These are phyloP conservation scores for Actinopyga echinites DNA, from an alignment of 53 echinoderm and acorn worm genomes.

Conservation along the genomic window DNA sequence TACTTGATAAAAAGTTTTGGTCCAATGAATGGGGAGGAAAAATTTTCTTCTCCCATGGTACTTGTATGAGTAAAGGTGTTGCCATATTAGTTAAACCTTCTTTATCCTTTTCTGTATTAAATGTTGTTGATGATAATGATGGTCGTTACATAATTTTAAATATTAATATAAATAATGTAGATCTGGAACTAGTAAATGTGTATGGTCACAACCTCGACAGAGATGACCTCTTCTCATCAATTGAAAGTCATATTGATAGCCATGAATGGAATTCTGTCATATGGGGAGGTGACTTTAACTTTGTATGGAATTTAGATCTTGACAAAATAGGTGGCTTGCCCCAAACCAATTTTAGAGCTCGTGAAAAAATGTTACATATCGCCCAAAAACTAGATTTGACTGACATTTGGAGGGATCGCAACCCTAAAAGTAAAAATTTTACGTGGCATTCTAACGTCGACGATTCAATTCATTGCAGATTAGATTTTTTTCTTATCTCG, in stretches of 20 bases:
- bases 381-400: neutral
- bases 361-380: neutral
- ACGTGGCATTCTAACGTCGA: too few species aligned
- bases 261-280: too few species aligned
- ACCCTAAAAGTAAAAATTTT: slow-evolving; percentile 12
- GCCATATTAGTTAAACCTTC: slow-evolving; percentile 39
- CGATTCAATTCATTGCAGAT: too few species aligned
- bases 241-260: neutral
- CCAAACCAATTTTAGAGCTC: neutral
- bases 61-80: slow-evolving; percentile 39
- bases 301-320: slow-evolving; percentile 14
- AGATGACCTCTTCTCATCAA: neutral
- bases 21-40: slow-evolving; percentile 50
- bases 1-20: slow-evolving; percentile 27
- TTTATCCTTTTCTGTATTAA: neutral
- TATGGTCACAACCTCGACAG: slow-evolving; percentile 46
- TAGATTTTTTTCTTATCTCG: neutral
- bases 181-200: slow-evolving; percentile 28
- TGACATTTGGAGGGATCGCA: slow-evolving; percentile 18
- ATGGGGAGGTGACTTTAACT: too few species aligned
- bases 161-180: slow-evolving; percentile 1
- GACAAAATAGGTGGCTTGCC: neutral
- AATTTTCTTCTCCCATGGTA: slow-evolving; percentile 31
- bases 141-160: slow-evolving; percentile 51
- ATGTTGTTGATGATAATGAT: slow-evolving; percentile 17